Percentiles rank a stretch among this genome's conserved stretches.
These are phyloP conservation scores for Trichopoda pennipes DNA, from an alignment of 2,888 invertebrate genomes.

Conservation along the genomic window DNA sequence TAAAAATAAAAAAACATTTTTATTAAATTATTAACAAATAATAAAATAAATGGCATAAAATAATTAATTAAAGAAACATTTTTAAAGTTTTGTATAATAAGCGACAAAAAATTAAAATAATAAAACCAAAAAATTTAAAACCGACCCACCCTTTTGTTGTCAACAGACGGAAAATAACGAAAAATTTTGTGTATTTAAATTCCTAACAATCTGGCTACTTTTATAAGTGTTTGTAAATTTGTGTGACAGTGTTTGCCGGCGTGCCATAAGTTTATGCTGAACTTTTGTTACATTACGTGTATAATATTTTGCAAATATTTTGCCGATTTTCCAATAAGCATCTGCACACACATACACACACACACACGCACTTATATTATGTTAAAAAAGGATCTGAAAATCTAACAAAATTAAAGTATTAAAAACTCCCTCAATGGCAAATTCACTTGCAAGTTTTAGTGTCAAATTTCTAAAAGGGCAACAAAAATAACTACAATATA, in stretches of 20 bases:
- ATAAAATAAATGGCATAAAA: constrained; percentile 7
- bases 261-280: constrained; percentile 34
- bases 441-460: constrained; percentile 33
- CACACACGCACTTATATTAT: background rate
- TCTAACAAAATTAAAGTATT: constrained; percentile 68
- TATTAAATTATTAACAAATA: background rate
- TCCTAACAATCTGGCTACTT: constrained; percentile 56
- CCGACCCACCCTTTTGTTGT: constrained; percentile 60
- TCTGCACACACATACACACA: background rate
- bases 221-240: constrained; percentile 10
- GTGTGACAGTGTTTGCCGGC: constrained; percentile 3
- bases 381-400: constrained; percentile 36
- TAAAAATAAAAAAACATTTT: background rate
- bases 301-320: constrained; percentile 18
- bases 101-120: background rate
- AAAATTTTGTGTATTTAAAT: constrained; percentile 54
- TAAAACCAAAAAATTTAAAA: constrained; percentile 18
- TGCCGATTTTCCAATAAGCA: constrained; percentile 3
- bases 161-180: constrained; percentile 47
- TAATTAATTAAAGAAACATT: background rate
- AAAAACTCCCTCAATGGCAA: constrained; percentile 38
- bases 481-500: constrained; percentile 21
- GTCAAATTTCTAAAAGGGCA: constrained; percentile 39
- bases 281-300: constrained; percentile 22
- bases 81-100: background rate